These are phyloP conservation scores for Anarrhichthys ocellatus DNA, from an alignment of 2,113 vertebrate genomes.

Conservation along the genomic window DNA sequence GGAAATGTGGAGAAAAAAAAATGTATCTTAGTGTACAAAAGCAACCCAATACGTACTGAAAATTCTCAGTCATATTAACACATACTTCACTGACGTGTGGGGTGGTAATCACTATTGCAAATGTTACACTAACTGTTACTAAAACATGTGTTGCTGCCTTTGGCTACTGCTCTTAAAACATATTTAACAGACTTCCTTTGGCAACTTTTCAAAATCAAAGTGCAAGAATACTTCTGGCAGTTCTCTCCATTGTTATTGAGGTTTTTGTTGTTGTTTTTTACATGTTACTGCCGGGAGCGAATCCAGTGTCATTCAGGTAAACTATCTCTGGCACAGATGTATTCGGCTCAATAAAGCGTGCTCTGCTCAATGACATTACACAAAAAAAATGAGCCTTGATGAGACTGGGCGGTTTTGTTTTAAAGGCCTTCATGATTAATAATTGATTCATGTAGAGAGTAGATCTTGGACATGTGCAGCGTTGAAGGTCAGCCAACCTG, in stretches of 20 bases:
- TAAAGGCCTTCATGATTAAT: constrained; percentile 52
- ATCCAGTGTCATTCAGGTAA: constrained; percentile 29
- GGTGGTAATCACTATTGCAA: not conserved
- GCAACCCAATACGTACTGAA: not conserved
- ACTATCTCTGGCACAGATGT: constrained; percentile 22
- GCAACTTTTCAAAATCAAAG: constrained; percentile 12
- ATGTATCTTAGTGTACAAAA: not conserved
- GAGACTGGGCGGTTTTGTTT: constrained; percentile 28
- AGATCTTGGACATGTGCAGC: constrained; percentile 34
- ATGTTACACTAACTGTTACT: not conserved
- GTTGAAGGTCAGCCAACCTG: constrained; percentile 55
- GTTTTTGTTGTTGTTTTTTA: constrained; percentile 1
- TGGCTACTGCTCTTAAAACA: not conserved
- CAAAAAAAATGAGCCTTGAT: constrained; percentile 35
- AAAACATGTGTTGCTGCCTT: not conserved
- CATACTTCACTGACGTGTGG: not conserved
- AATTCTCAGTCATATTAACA: not conserved
- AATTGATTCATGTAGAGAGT: constrained; percentile 56
- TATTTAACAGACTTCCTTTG: constrained; percentile 2
- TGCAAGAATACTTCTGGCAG: not conserved
- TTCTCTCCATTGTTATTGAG: constrained; percentile 10
- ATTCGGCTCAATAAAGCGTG: constrained; percentile 26
- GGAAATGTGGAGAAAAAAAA: not conserved
- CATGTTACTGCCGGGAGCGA: not conserved
- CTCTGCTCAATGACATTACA: constrained; percentile 40